phyloP scores from a whole-genome alignment of 2,797 vertebrate genomes.

The Sebastes vulpes region DNA sequence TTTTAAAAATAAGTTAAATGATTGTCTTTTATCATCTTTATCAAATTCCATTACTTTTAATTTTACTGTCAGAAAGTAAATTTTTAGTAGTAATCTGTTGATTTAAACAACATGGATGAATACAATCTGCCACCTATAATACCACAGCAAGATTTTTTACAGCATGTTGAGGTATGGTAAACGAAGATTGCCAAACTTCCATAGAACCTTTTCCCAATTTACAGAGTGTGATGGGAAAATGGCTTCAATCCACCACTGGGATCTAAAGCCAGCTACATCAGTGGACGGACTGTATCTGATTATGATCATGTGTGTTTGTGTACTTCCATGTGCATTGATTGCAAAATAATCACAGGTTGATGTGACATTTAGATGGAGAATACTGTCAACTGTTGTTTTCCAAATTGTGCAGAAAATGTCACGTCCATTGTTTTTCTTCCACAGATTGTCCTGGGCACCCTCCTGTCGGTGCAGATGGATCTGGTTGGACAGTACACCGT shows the following conservation, averaged over 20 bases:
- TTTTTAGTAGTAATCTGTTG: background rate
- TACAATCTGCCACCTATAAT: background rate
- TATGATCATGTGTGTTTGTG: background rate
- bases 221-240: background rate
- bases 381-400: constrained; percentile 11
- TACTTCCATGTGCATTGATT: background rate
- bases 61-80: background rate
- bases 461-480: constrained; percentile 77
- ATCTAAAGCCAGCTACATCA: background rate
- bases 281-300: background rate
- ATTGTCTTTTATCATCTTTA: background rate
- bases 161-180: background rate
- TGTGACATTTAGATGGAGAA: constrained; percentile 24
- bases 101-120: background rate
- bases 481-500: constrained; percentile 76
- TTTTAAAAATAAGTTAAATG: too few relatives aligned
- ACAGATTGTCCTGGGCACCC: constrained; percentile 70
- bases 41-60: background rate
- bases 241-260: background rate
- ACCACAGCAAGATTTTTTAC: background rate
- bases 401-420: constrained; percentile 34
- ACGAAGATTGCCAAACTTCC: background rate
- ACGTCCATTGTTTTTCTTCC: constrained; percentile 20
- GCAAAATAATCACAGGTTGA: background rate
- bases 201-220: background rate